These are phyloP conservation scores for Megaceryle maxima DNA, from an alignment of 2,113 vertebrate species.

Conservation along the genomic window DNA sequence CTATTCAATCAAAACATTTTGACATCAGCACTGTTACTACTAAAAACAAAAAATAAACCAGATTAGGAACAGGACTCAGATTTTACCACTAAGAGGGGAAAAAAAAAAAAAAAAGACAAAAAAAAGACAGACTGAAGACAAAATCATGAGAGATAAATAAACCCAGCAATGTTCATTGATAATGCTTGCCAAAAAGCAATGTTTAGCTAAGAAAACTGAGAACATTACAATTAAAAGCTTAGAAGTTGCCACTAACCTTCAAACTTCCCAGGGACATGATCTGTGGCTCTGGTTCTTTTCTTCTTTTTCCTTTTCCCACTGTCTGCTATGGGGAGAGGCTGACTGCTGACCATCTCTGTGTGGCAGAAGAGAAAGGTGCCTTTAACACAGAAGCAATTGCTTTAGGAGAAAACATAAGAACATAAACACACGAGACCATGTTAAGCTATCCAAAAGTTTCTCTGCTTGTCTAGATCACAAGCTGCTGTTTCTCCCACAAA, in stretches of 20 bases:
- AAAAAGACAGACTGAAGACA: not conserved
- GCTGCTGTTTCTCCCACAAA: not conserved
- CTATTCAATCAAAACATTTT: not conserved
- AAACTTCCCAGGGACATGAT: slow-evolving; percentile 86
- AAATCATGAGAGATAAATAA: not conserved
- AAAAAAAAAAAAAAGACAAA: not conserved
- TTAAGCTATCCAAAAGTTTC: not conserved
- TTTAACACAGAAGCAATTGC: not conserved
- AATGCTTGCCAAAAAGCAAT: not conserved
- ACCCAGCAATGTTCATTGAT: not conserved
- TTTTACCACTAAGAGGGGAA: not conserved
- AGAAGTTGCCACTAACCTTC: slow-evolving; percentile 78
- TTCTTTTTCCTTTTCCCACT: slow-evolving; percentile 88
- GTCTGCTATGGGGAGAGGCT: slow-evolving; percentile 84
- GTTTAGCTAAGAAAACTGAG: not conserved
- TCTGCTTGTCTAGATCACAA: not conserved
- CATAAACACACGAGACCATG: too few species aligned
- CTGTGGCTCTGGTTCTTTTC: slow-evolving; percentile 84
- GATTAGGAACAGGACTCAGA: not conserved
- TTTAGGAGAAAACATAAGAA: not conserved
- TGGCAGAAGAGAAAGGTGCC: slow-evolving; percentile 38
- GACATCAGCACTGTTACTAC: not conserved
- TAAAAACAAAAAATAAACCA: not conserved
- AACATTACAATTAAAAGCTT: not conserved
- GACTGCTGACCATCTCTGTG: slow-evolving; percentile 86